Conservation (phyloP, 2,113 vertebrate genomes). For the Corythoichthys intestinalis region DNA sequence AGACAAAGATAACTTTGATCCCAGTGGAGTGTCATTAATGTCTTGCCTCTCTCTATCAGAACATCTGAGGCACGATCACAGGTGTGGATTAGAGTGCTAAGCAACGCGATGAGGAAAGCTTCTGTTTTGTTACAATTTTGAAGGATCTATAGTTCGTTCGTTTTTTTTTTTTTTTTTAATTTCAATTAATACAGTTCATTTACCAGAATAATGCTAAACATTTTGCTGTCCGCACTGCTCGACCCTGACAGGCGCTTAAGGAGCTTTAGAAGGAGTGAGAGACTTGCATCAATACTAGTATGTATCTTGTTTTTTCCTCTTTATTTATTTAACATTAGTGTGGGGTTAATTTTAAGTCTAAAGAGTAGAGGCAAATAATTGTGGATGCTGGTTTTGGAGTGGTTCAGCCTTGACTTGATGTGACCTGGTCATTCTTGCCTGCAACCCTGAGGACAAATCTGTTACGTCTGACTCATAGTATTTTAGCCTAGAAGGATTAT, state of each 20-base stretch:
- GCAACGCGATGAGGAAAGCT: slow-evolving; percentile 20
- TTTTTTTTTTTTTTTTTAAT: background rate
- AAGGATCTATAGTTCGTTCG: slow-evolving; percentile 4
- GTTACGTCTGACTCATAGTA: slow-evolving; percentile 30
- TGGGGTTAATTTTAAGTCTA: background rate
- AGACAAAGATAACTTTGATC: slow-evolving; percentile 69
- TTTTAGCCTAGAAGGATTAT: slow-evolving; percentile 48
- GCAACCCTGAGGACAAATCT: slow-evolving; percentile 39
- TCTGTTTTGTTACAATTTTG: slow-evolving; percentile 7
- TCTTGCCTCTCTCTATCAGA: slow-evolving; percentile 43
- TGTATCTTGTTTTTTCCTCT: slow-evolving; percentile 33
- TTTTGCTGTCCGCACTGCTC: slow-evolving; percentile 71
- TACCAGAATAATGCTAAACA: slow-evolving; percentile 62
- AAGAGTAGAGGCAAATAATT: background rate
- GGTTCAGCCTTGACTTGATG: slow-evolving; percentile 25
- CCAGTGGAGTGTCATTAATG: slow-evolving; percentile 63
- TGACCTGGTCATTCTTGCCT: slow-evolving; percentile 38
- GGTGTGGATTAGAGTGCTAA: slow-evolving; percentile 35
- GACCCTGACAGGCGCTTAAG: slow-evolving; percentile 67
- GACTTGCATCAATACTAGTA: slow-evolving; percentile 70
- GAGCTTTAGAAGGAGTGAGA: slow-evolving; percentile 67
- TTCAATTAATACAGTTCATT: background rate
- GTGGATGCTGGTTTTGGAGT: slow-evolving; percentile 19
- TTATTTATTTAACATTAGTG: background rate
- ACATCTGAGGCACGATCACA: slow-evolving; percentile 55